Percentiles rank a stretch among this genome's conserved stretches.
phyloP scores from a whole-genome alignment of 2,888 invertebrate species.

The Aleiodes leptofemur region DNA sequence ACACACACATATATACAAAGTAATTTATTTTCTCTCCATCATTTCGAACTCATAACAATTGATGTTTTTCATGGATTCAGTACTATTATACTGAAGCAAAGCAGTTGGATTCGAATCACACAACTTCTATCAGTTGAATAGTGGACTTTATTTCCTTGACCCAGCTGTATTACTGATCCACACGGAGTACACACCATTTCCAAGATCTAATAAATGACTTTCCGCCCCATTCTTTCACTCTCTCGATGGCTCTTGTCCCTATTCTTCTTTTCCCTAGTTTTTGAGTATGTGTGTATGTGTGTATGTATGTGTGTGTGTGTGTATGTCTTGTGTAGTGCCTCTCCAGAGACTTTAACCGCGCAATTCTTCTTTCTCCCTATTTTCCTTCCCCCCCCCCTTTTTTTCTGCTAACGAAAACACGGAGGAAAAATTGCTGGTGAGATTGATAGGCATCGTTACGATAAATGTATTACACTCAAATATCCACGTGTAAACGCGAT shows the following conservation, averaged over 20 bases:
- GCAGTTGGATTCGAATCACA: neutral
- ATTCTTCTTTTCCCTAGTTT: slow-evolving; percentile 42
- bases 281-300: slow-evolving; percentile 49
- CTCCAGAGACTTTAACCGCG: slow-evolving; percentile 45
- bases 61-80: no score
- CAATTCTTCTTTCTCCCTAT: slow-evolving; percentile 2
- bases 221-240: slow-evolving; percentile 42
- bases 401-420: neutral
- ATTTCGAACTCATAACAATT: no score
- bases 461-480: no score
- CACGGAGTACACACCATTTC: slow-evolving; percentile 45
- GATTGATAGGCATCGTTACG: neutral
- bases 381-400: neutral
- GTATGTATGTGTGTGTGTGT: slow-evolving; percentile 48
- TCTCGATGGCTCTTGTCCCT: slow-evolving; percentile 45
- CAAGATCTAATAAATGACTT: slow-evolving; percentile 54
- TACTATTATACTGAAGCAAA: no score
- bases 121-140: slow-evolving; percentile 13
- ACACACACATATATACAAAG: no score
- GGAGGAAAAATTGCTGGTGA: neutral
- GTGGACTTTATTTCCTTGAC: slow-evolving; percentile 36
- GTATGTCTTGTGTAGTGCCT: slow-evolving; percentile 33
- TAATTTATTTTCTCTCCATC: no score
- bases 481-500: no score
- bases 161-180: slow-evolving; percentile 44